Conservation (phyloP, 2,888 invertebrate species). For the Amaurobius ferox region DNA sequence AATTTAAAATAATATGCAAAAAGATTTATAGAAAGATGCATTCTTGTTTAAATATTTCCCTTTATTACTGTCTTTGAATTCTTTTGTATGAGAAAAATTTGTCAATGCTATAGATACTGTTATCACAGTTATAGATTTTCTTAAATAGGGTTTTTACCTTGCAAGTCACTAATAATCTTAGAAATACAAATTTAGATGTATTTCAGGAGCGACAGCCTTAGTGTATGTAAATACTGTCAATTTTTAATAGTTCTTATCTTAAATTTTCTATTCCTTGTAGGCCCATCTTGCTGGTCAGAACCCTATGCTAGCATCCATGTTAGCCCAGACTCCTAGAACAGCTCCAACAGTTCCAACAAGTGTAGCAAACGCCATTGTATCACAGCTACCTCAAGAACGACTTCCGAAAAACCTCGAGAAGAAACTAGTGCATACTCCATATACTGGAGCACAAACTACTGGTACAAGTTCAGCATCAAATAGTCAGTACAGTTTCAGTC, state of each 20-base stretch:
- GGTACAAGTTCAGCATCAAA: slow-evolving; percentile 15
- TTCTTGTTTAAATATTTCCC: no score
- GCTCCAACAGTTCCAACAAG: slow-evolving; percentile 70
- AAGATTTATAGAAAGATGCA: no score
- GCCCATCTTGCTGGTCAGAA: slow-evolving; percentile 73
- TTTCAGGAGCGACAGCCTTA: no score
- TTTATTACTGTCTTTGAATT: no score
- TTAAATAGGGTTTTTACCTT: no score
- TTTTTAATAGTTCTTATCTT: no score
- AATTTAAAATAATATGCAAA: no score
- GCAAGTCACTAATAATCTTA: no score
- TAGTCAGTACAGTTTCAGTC: slow-evolving; percentile 35
- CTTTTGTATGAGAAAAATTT: no score
- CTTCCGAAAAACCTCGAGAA: slow-evolving; percentile 72
- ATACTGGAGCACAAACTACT: slow-evolving; percentile 33
- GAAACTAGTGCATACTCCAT: slow-evolving; percentile 71
- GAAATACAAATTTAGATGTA: no score
- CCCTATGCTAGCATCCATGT: slow-evolving; percentile 73
- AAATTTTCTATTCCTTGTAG: slow-evolving; percentile 1
- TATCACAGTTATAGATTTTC: not conserved
- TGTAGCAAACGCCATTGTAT: slow-evolving; percentile 71
- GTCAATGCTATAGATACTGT: no score
- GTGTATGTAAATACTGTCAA: no score
- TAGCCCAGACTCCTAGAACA: slow-evolving; percentile 69
- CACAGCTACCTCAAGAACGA: slow-evolving; percentile 72